phyloP scores from a whole-genome alignment of 2,113 vertebrate genomes.

The Mixornis gularis region DNA sequence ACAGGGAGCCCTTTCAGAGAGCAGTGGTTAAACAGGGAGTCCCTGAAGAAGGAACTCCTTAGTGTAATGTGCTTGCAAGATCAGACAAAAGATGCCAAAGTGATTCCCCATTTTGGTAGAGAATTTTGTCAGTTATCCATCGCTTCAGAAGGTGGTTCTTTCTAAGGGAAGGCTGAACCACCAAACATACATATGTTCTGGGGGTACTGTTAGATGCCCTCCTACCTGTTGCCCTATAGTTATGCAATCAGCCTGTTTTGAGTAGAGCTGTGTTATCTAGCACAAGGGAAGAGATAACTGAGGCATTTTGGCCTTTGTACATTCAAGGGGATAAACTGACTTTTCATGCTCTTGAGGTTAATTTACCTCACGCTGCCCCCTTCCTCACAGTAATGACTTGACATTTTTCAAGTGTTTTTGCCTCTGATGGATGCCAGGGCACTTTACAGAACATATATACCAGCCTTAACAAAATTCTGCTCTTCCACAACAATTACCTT shows the following conservation, averaged over 20 bases:
- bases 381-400: slow-evolving; percentile 43
- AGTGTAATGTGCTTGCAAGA: not conserved
- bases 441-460: not conserved
- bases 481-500: not conserved
- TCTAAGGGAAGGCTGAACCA: not conserved
- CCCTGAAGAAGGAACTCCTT: not conserved
- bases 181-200: not conserved
- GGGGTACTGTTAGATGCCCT: slow-evolving; percentile 26
- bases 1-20: not conserved
- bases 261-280: slow-evolving; percentile 37
- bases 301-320: slow-evolving; percentile 49
- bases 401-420: slow-evolving; percentile 52
- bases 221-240: slow-evolving; percentile 57
- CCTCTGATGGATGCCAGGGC: slow-evolving; percentile 9
- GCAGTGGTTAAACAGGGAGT: not conserved
- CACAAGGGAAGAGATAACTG: slow-evolving; percentile 9
- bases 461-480: not conserved
- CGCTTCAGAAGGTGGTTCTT: not conserved
- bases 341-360: not conserved
- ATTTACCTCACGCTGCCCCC: not conserved
- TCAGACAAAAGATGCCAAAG: not conserved
- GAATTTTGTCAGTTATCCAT: not conserved
- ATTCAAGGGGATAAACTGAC: not conserved
- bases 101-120: not conserved
- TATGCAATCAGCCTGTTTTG: slow-evolving; percentile 41